Percentiles rank a stretch among this genome's conserved stretches.
These are phyloP conservation scores for Glossophaga mutica DNA, from an alignment of 2,797 vertebrate genomes.

Conservation along the genomic window DNA sequence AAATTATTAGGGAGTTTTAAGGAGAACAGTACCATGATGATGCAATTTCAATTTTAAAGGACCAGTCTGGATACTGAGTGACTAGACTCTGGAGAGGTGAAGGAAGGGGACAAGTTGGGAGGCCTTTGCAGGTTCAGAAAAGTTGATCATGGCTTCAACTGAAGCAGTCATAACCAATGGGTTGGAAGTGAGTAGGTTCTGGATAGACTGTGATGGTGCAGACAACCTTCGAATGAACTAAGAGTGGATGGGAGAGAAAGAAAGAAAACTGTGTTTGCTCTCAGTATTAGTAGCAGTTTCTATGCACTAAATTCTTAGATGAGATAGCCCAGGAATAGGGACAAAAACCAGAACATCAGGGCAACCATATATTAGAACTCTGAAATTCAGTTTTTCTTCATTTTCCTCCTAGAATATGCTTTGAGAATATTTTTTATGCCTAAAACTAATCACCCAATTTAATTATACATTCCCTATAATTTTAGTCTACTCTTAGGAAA, in stretches of 20 bases:
- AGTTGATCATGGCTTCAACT: accelerated
- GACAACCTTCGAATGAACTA: not conserved
- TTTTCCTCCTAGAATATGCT: not conserved
- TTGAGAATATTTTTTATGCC: not conserved
- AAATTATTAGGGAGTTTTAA: not conserved
- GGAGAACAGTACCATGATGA: not conserved
- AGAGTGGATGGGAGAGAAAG: not conserved
- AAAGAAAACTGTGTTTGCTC: not conserved
- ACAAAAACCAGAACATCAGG: not conserved
- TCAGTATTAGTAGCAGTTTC: not conserved
- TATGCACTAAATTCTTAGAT: not conserved
- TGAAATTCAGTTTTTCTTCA: not conserved
- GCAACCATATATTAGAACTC: not conserved
- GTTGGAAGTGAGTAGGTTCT: not conserved
- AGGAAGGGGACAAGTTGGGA: not conserved
- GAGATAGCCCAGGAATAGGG: not conserved
- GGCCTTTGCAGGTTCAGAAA: not conserved
- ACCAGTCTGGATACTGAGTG: not conserved
- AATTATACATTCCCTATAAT: not conserved
- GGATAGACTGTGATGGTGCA: not conserved
- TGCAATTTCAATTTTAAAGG: not conserved
- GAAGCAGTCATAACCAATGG: not conserved
- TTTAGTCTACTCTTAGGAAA: not conserved
- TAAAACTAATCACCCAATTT: not conserved
- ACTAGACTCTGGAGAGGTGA: not conserved